Base-by-base conservation (phyloP, 2,888 invertebrate species). In the Matsumyia berberina region DNA sequence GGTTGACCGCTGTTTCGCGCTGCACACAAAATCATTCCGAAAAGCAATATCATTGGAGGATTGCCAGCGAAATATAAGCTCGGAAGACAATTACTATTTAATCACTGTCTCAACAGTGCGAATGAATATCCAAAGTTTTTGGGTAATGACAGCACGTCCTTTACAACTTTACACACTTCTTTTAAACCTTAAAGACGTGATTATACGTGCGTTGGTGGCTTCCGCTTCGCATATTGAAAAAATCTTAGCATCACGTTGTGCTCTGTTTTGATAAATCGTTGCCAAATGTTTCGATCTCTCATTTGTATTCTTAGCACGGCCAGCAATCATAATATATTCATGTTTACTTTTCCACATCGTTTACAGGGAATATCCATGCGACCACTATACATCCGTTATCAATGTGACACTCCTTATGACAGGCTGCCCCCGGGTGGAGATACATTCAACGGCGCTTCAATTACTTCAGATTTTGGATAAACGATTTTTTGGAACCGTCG, bases 341-440 rank as follows among this genome's bases (percentile, higher is more conserved):
- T 15, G 24, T n/a, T 76, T 60, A 80, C 53, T 66, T 77, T 80
- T 53, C 72, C 55, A 29, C 44, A 31, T 79, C 78, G 86, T 88
- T 91, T 92, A 7, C 92, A 97, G 98, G 89, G 98, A 98, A 92
- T 98, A 98, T 93, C 98, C 98, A 1, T 98, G 98, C 91, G 98
- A 98, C 92, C 98, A 98, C 93, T 98, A 98, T 91, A 98, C 98
- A 39, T 98, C 99, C 1, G 97, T 99, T 88, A 97, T 99, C 90
- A 99, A 98, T 91, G 97, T 99, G 39, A 98, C 99, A 0, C 94
- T 99, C 53, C 95, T 99, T 94, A 98, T 98, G 93, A 97, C 98
- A 5, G 99, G 99, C 1, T 98, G 97, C 90, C 97, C 98, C 0
- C 94, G 98, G 29, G 96, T 97, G 37, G 94, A 95, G 42, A 96